Base-by-base conservation (phyloP, 2,888 invertebrate genomes). In the Drosophila longiperda region DNA sequence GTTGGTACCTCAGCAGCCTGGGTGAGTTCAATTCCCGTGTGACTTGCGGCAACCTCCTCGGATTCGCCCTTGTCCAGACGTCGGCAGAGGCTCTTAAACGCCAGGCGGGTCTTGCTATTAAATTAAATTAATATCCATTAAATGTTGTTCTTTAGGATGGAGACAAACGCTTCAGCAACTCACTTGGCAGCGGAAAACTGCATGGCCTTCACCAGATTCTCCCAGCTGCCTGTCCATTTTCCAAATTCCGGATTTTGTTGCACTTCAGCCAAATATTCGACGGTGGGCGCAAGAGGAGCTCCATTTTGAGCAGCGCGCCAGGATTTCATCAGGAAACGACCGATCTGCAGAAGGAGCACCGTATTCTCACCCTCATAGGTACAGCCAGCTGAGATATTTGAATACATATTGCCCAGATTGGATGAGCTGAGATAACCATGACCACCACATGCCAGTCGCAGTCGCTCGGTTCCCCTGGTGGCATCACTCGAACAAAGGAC, bases 301-400 rank as follows among this genome's bases (percentile, higher is more conserved):
- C 95, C 95, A 50, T 94, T 94, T 5, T 93, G 81, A 0, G 95
- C 95, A 74, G 95, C 95, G 80, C 95, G 95, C 95, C 96, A 97
- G 1, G 95, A 94, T 93, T 98, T 98, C 80, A 97, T 95, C 20
- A 98, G 93, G 92, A 96, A 98, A 80, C 96, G 94, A 2, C 98
- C 98, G 1, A 97, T 97, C 94, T 99, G 99, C 62, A 99, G 94
- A 62, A 96, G 94, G 86, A 99, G 94, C 42, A 99, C 98, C 0
- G 98, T 98, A 92, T 99, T 99, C 94, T 99, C 99, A 0, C 99
- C 99, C 94, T 99, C 99, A 92, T 98, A 99, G 1, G 98, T 99
- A 92, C 96, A 96, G 65, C 97, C 96, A 20, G 98, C 98, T 0
- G 97, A 97, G 33, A 96, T 95, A 70, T 95, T 93, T 0, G 96